phyloP scores from a whole-genome alignment of 2,113 vertebrate species.

The Syngnathus typhle region DNA sequence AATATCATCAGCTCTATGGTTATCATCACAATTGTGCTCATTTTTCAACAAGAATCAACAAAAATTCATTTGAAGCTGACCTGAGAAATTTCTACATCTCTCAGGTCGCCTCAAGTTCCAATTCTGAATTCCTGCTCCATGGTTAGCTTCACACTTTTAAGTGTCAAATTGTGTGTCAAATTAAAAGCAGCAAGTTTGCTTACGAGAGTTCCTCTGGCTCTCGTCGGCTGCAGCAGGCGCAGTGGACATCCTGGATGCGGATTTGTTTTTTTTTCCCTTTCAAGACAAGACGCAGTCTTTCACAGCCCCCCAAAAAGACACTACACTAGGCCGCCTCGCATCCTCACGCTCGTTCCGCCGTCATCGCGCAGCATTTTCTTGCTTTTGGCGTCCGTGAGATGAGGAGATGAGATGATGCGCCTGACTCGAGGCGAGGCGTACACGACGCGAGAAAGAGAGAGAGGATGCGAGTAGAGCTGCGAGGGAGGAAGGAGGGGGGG shows the following conservation, averaged over 20 bases:
- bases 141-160: too few relatives aligned
- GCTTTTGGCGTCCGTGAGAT: constrained; percentile 14
- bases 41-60: too few relatives aligned
- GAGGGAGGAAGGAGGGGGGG: constrained; percentile 12
- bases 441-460: constrained; percentile 26
- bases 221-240: constrained; percentile 48
- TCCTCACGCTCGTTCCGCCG: constrained; percentile 45
- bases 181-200: constrained; percentile 36
- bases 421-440: constrained; percentile 35
- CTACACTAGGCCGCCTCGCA: constrained; percentile 48
- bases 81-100: too few relatives aligned
- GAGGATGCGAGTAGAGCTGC: constrained; percentile 11
- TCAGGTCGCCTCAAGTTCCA: too few relatives aligned
- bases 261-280: neutral
- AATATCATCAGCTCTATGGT: too few relatives aligned
- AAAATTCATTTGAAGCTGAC: too few relatives aligned
- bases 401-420: constrained; percentile 30
- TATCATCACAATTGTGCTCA: too few relatives aligned
- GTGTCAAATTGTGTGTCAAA: neutral
- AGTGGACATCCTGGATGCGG: constrained; percentile 58
- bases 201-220: constrained; percentile 64
- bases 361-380: constrained; percentile 15
- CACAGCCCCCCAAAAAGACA: constrained; percentile 48
- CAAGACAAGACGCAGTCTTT: constrained; percentile 11
- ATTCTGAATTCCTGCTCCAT: too few relatives aligned